Evolutionary conservation across 2,888 invertebrate genomes (phyloP).

Genomic region (Psococerastis gibbosa): DNA sequence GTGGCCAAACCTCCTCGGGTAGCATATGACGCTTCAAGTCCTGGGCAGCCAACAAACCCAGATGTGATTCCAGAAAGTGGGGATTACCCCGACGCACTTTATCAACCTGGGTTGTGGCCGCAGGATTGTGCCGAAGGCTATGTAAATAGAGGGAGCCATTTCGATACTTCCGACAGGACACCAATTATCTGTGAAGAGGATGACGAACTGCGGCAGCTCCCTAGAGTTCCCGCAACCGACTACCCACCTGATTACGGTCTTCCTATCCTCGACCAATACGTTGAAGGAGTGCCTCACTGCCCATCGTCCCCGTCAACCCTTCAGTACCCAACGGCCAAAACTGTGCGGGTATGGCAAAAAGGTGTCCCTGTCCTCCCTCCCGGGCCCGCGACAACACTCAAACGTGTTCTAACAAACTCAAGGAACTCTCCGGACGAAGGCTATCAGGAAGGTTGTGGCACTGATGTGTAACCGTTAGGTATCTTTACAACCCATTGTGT

Average conservation of each 20-base stretch:
- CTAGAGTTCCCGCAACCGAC: conserved; percentile 33
- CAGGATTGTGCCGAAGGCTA: conserved; percentile 28
- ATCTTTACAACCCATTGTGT: conserved; percentile 1
- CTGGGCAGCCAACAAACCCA: conserved; percentile 26
- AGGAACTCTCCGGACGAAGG: conserved; percentile 80
- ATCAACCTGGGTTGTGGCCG: conserved; percentile 66
- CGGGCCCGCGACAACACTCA: conserved; percentile 67
- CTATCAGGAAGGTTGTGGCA: conserved; percentile 83
- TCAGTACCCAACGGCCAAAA: conserved; percentile 44
- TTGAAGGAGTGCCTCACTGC: conserved; percentile 24
- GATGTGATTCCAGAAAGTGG: conserved; percentile 38
- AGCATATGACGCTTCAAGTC: conserved; percentile 47
- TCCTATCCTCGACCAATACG: conserved; percentile 33
- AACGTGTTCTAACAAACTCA: conserved; percentile 62
- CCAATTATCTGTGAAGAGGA: conserved; percentile 46
- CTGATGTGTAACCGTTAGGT: conserved; percentile 49
- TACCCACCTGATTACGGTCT: conserved; percentile 65
- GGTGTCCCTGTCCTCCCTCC: conserved; percentile 73
- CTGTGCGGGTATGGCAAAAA: conserved; percentile 71
- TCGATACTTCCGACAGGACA: conserved; percentile 49
- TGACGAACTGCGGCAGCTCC: conserved; percentile 41
- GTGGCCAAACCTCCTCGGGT: conserved; percentile 51
- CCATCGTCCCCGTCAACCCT: conserved; percentile 21
- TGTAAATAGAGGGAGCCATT: conserved; percentile 35
- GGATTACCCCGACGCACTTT: conserved; percentile 62